Percentiles rank a stretch among this genome's conserved stretches.
phyloP scores from a whole-genome alignment of 2,888 invertebrate genomes.

The Mellilla xanthometata region DNA sequence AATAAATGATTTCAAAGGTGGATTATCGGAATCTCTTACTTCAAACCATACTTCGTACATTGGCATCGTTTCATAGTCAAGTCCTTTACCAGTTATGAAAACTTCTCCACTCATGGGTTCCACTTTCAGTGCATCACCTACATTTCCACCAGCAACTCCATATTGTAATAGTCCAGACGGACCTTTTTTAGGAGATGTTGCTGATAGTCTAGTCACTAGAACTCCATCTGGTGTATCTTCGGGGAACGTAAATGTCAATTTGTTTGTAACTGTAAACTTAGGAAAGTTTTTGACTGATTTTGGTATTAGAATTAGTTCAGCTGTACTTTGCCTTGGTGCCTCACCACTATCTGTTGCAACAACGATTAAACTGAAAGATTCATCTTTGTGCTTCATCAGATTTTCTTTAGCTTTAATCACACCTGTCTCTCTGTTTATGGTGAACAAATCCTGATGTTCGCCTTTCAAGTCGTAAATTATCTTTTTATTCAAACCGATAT shows the following conservation, averaged over 20 bases:
- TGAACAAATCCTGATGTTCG: constrained; percentile 89
- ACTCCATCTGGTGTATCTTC: constrained; percentile 91
- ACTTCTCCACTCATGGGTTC: constrained; percentile 91
- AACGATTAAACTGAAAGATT: constrained; percentile 87
- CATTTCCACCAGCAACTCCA: constrained; percentile 96
- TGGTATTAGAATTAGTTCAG: constrained; percentile 89
- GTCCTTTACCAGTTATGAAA: constrained; percentile 88
- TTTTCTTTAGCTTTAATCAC: constrained; percentile 91
- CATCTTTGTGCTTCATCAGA: constrained; percentile 79
- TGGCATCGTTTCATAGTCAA: constrained; percentile 93
- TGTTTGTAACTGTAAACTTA: constrained; percentile 86
- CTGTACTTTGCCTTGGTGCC: constrained; percentile 86
- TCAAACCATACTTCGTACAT: constrained; percentile 96
- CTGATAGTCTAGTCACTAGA: constrained; percentile 89
- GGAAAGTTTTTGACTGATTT: constrained; percentile 92
- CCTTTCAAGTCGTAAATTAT: constrained; percentile 91
- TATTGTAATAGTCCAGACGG: constrained; percentile 87
- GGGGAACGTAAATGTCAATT: constrained; percentile 88
- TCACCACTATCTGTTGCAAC: constrained; percentile 91
- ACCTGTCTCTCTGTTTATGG: constrained; percentile 90
- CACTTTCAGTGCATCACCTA: constrained; percentile 92
- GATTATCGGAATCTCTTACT: constrained; percentile 92
- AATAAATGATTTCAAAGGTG: constrained; percentile 90
- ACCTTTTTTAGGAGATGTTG: constrained; percentile 91
- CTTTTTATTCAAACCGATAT: constrained; percentile 91